Base-by-base conservation (phyloP, 2,888 invertebrate genomes). In the Sericinus montela region DNA sequence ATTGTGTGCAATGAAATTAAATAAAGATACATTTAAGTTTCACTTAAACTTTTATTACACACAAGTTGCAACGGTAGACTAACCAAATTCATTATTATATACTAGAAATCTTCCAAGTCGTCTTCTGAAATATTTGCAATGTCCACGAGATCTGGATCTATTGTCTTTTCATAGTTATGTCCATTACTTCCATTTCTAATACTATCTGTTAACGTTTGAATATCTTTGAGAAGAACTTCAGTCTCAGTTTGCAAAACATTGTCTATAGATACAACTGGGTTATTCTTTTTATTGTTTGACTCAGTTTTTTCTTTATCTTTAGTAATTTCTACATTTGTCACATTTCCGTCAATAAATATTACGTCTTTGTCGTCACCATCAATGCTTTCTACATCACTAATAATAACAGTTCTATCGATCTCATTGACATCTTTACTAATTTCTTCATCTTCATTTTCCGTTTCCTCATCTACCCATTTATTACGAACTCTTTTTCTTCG, bases 81-180 rank as follows among this genome's bases (percentile, higher is more conserved):
- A 30, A 11, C 11, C 6, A 32, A 32, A 32, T 32, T 32, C 1
- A 11, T 32, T 11, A 32, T 6, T 11, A 32, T 7, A 19, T 30
- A 3, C 63, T 54, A 75, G 56, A 69, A 82, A 57, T 82, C 81
- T 59, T 75, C 79, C 29, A 80, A 70, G 60, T 81, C 80, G 5
- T 74, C 72, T 2, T 75, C 77, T 44, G 52, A 49, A 7, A 67
- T 55, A 8, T 55, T 50, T 19, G 19, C 29, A 6, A 53, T 40
- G 34, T 50, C 44, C 5, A 48, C 34, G 7, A 39, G 40, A 1
- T 69, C 51, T 0, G 61, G 38, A 34, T 67, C 57, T 9, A 48
- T 57, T 9, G 54, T 44, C 14, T 62, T 52, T 48, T 38, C 16
- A 15, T 47, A 50, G 14, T 60, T 40, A n/a, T 55, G 9, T 51